Conservation (phyloP, 64 coral and sea anemone genomes). For the Stichodactyla helianthus region DNA sequence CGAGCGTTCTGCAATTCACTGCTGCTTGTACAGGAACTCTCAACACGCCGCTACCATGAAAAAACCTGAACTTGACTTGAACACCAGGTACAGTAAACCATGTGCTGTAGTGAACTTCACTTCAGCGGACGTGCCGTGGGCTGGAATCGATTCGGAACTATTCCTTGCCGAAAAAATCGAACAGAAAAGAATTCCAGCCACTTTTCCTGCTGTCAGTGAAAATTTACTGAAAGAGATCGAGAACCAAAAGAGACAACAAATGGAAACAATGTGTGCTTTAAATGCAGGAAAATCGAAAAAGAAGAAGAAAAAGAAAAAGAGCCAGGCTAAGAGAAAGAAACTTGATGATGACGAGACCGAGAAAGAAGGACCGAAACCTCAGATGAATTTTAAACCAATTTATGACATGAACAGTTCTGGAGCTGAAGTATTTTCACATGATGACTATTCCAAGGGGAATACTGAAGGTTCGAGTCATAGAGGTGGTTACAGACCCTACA, state of each 20-base stretch:
- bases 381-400: neutral
- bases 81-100: neutral
- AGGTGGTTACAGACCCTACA: neutral
- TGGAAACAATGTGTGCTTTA: neutral
- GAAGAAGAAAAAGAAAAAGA: constrained; percentile 51
- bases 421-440: neutral
- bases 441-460: neutral
- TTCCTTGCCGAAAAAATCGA: constrained; percentile 63
- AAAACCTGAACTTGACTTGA: constrained; percentile 26
- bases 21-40: constrained; percentile 63
- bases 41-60: neutral
- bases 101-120: constrained; percentile 24
- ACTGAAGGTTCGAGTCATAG: neutral
- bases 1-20: constrained; percentile 53
- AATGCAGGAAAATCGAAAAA: constrained; percentile 9
- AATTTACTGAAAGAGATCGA: constrained; percentile 37
- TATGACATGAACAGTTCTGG: neutral
- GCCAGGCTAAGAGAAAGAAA: constrained; percentile 50
- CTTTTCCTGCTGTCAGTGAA: constrained; percentile 61
- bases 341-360: neutral
- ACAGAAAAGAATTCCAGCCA: constrained; percentile 62
- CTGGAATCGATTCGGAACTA: constrained; percentile 55
- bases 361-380: neutral
- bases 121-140: constrained; percentile 46
- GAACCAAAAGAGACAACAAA: constrained; percentile 15